phyloP scores from a whole-genome alignment of 2,888 invertebrate species.

The Dryomyza anilis region DNA sequence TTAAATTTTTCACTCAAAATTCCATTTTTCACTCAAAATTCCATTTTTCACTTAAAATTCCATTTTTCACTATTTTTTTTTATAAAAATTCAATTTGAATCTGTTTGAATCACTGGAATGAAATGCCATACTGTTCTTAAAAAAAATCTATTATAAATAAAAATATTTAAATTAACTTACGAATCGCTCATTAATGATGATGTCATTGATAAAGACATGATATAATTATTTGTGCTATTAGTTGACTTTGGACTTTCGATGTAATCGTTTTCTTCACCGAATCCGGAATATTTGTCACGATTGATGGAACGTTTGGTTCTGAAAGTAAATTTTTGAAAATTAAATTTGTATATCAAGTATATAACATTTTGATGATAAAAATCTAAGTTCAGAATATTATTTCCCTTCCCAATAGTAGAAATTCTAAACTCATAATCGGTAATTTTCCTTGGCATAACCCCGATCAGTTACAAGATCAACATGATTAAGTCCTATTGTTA shows the following conservation, averaged over 20 bases:
- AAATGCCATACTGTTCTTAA: too few relatives aligned
- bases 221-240: slow-evolving; percentile 31
- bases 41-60: too few relatives aligned
- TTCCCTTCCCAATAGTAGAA: neutral
- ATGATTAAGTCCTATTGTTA: too few relatives aligned
- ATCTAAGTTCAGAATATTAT: neutral
- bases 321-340: slow-evolving; percentile 27
- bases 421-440: too few relatives aligned
- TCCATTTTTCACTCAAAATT: too few relatives aligned
- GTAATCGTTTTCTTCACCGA: slow-evolving; percentile 60
- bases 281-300: slow-evolving; percentile 60
- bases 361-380: neutral
- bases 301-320: slow-evolving; percentile 67
- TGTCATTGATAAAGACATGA: slow-evolving; percentile 47
- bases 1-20: too few relatives aligned
- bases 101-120: too few relatives aligned
- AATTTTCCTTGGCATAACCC: neutral
- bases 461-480: too few relatives aligned
- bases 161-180: too few relatives aligned
- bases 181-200: slow-evolving; percentile 52
- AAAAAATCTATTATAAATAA: too few relatives aligned
- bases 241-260: slow-evolving; percentile 32
- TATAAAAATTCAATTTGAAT: too few relatives aligned
- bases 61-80: too few relatives aligned
- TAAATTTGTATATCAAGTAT: neutral